phyloP scores from a whole-genome alignment of 2,888 invertebrate species.

The Caradrina clavipalpis region DNA sequence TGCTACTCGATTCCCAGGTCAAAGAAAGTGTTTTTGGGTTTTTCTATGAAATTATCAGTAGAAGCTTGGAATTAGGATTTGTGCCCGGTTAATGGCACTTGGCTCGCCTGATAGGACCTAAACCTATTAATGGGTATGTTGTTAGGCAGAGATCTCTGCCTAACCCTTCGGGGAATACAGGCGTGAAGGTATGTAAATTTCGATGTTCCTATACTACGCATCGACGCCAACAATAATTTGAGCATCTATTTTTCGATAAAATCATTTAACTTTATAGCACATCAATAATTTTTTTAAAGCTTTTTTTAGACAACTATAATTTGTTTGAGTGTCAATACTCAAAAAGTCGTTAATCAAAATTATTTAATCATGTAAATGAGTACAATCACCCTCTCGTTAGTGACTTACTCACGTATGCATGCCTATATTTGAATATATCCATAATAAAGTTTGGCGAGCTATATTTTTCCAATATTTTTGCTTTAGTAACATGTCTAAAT shows the following conservation, averaged over 20 bases:
- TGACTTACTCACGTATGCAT: slow-evolving; percentile 33
- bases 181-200: not conserved
- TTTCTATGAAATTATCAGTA: no score
- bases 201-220: not conserved
- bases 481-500: slow-evolving; percentile 53
- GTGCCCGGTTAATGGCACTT: no score
- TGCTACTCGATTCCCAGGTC: no score
- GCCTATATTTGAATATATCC: slow-evolving; percentile 48
- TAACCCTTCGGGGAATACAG: no score
- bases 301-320: slow-evolving; percentile 28
- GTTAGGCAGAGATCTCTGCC: no score
- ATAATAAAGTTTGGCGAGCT: slow-evolving; percentile 29
- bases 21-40: no score
- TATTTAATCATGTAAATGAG: slow-evolving; percentile 53
- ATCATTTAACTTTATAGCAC: not conserved
- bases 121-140: no score
- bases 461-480: slow-evolving; percentile 52
- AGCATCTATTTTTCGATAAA: not conserved
- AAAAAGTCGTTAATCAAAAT: slow-evolving; percentile 48
- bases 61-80: no score
- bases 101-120: no score
- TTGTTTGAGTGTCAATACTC: slow-evolving; percentile 35
- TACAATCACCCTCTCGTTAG: slow-evolving; percentile 50
- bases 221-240: no score
- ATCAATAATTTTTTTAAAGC: not conserved